These are phyloP conservation scores for Phrynocephalus versicolor DNA, from an alignment of 2,113 vertebrate genomes.

Conservation along the genomic window DNA sequence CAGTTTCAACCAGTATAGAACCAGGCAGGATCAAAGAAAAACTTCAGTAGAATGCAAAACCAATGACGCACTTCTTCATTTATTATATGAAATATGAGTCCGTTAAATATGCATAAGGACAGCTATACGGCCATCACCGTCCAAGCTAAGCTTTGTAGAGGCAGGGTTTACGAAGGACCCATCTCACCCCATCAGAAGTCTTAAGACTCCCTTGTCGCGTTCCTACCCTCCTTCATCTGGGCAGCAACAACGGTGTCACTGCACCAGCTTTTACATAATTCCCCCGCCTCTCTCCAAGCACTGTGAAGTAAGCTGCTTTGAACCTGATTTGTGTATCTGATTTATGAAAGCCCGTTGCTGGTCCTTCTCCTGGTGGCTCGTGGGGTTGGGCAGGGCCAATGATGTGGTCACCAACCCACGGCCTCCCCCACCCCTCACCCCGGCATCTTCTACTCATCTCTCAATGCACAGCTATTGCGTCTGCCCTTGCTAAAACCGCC, in stretches of 20 bases:
- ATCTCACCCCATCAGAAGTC: neutral
- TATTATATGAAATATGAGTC: neutral
- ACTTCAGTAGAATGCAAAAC: neutral
- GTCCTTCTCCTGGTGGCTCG: neutral
- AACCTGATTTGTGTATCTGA: neutral
- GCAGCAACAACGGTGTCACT: neutral
- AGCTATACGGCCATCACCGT: neutral
- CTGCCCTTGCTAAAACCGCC: slow-evolving; percentile 3
- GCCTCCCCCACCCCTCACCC: neutral
- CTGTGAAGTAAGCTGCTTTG: slow-evolving; percentile 22
- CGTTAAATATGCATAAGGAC: neutral
- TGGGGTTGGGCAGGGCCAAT: neutral
- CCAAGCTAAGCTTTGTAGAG: neutral
- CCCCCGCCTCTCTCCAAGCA: neutral
- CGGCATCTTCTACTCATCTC: neutral
- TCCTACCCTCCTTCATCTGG: neutral
- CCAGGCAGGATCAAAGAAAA: neutral
- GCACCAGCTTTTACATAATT: neutral
- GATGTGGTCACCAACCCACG: too few species aligned
- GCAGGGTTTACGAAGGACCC: neutral
- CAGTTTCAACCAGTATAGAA: neutral
- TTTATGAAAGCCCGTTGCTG: neutral
- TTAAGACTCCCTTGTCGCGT: neutral
- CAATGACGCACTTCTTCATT: neutral
- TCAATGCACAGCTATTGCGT: neutral